These are phyloP conservation scores for Scalopus aquaticus DNA, from an alignment of 2,113 vertebrate species.

Conservation along the genomic window DNA sequence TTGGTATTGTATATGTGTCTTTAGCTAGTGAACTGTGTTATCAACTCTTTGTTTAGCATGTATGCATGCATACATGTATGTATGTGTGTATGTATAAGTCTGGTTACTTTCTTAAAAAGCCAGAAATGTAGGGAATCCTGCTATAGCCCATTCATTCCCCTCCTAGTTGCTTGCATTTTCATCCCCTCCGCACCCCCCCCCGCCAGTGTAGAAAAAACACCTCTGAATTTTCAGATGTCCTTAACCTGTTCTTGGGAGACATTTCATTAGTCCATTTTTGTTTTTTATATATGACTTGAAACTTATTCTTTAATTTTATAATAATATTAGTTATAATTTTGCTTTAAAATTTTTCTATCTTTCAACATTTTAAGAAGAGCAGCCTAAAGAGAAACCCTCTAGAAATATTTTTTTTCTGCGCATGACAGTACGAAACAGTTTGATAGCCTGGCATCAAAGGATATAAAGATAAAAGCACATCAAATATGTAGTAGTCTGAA, in stretches of 20 bases:
- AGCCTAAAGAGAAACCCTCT: neutral
- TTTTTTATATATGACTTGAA: neutral
- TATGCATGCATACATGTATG: neutral
- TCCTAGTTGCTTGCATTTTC: too few relatives aligned
- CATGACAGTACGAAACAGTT: neutral
- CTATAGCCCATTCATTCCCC: neutral
- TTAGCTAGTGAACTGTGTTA: neutral
- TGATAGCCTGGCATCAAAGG: neutral
- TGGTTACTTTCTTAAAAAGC: neutral
- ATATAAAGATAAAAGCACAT: neutral
- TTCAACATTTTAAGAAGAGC: neutral
- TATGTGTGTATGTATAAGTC: neutral
- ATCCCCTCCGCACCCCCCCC: too few relatives aligned
- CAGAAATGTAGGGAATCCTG: neutral
- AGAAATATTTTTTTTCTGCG: conserved; percentile 26
- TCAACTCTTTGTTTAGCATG: neutral
- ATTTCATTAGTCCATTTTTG: neutral
- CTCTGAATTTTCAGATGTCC: neutral
- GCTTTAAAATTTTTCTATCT: conserved; percentile 15
- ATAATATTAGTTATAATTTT: neutral
- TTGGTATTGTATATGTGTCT: neutral
- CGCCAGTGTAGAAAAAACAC: neutral
- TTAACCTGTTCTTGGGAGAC: neutral
- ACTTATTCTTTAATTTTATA: neutral
- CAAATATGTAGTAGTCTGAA: neutral